Base-by-base conservation (phyloP, 2,797 vertebrate species). In the Aulostomus chinensis region DNA sequence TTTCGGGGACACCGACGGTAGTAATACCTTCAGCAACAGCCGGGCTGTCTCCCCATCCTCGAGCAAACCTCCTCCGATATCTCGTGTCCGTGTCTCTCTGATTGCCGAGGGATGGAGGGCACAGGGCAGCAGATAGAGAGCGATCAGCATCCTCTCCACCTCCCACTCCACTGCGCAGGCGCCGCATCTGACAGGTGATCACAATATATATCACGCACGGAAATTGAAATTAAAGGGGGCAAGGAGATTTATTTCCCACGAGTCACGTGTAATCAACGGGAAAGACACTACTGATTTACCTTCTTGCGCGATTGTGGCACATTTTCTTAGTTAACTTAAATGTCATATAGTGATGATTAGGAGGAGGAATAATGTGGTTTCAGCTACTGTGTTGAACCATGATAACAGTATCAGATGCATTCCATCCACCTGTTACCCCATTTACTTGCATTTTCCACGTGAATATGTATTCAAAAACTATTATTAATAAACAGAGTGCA, bases 141-240 rank as follows among this genome's bases (percentile, higher is more conserved):
- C 78, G 81, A 79, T 63, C 83, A 78, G 74, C 76, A 68, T 68
- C 80, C 82, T 78, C 86, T 83, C 85, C 87, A 85, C 78, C 85
- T 86, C 81, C 69, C 43, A 12, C 46, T 8, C 38, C 53, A 76
- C 21, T 76, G 93, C 93, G 94, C 94, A 92, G 84, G 94, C 92
- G 88, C 91, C 11, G 49, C 38, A 38, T 62, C 50, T 67, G 77
- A 84, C 91, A 87, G 91, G 88, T 84, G 89, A 89, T 92, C 89
- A 87, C 83, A 64, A 70, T 83, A 66, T 83, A 86, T 80, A 83
- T 86, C 88, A 80, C 74, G 81, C 72, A 76, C 62, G 78, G 84
- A 86, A 84, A 89, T 78, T 81, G 61, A 78, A 89, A 88, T 91
- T 92, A 91, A 92, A 91, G 86, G 75, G 81, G 77, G 86, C 86